Evolutionary conservation across 2,888 invertebrate genomes (phyloP).

Genomic region (Ectemnius continuus): DNA sequence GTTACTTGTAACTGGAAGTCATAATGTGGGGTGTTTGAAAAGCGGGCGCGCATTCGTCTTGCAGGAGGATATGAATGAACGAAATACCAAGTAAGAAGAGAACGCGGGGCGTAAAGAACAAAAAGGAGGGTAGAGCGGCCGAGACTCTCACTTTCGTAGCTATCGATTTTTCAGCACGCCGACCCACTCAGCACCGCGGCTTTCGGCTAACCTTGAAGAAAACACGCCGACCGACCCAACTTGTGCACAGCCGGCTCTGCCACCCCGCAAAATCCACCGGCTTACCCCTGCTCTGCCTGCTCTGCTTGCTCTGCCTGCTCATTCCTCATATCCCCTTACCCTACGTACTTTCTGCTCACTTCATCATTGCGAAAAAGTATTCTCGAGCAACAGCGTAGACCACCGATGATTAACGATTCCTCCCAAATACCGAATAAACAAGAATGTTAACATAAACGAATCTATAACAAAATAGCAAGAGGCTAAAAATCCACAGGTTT

Average conservation of each 20-base stretch:
- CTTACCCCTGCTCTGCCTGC: constrained; percentile 3
- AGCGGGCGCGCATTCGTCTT: constrained; percentile 38
- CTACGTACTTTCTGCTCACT: no score
- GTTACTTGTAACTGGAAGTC: no score
- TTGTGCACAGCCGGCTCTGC: constrained; percentile 35
- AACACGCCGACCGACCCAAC: constrained; percentile 62
- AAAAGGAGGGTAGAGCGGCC: constrained; percentile 61
- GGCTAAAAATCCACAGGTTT: neutral
- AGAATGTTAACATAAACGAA: no score
- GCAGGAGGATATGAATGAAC: constrained; percentile 57
- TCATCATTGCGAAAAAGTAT: no score
- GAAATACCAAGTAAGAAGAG: constrained; percentile 61
- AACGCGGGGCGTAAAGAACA: constrained; percentile 55
- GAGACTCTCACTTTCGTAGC: constrained; percentile 70
- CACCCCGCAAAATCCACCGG: constrained; percentile 23
- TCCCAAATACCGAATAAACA: no score
- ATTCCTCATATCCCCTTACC: neutral
- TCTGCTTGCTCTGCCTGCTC: no score
- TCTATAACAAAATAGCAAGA: neutral
- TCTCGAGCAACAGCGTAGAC: no score
- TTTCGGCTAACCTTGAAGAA: constrained; percentile 65
- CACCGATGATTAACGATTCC: no score
- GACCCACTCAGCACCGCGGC: constrained; percentile 64
- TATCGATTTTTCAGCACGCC: constrained; percentile 75
- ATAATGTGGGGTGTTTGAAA: neutral